A percentile compares a stretch with the other conserved stretches of the same genome.
Evolutionary conservation across 2,888 invertebrate genomes (phyloP).

Genomic region (Scaptomyza parva): DNA sequence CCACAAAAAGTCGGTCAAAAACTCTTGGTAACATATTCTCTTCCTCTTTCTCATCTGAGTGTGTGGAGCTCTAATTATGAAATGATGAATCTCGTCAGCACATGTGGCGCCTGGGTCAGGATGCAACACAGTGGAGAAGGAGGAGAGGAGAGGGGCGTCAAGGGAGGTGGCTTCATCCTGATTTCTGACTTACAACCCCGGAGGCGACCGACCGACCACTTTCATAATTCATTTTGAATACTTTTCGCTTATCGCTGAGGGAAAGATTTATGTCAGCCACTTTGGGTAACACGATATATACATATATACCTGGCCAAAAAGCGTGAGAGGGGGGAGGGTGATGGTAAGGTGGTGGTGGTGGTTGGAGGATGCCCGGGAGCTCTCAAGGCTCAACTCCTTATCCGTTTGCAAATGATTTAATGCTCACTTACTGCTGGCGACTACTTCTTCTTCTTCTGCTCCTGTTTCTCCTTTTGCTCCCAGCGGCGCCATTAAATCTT

Average conservation of each 20-base stretch:
- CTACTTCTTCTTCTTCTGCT: background rate
- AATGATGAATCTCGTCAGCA: conserved; percentile 75
- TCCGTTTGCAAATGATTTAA: conserved; percentile 72
- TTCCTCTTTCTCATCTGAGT: conserved; percentile 7
- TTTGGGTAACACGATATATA: conserved; percentile 71
- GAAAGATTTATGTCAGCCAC: conserved; percentile 69
- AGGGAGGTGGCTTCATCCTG: background rate
- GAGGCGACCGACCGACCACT: conserved; percentile 34
- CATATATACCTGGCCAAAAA: conserved; percentile 46
- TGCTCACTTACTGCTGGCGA: conserved; percentile 65
- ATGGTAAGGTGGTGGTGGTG: conserved; percentile 12
- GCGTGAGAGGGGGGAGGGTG: background rate
- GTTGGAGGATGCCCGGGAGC: background rate
- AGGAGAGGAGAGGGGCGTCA: background rate
- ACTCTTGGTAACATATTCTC: conserved; percentile 26
- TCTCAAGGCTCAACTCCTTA: conserved; percentile 65
- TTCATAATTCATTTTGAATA: conserved; percentile 78
- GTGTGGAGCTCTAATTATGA: conserved; percentile 71
- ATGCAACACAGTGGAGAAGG: background rate
- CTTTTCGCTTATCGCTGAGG: conserved; percentile 75
- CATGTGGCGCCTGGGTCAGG: conserved; percentile 50
- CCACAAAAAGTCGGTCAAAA: conserved; percentile 76
- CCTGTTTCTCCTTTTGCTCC: conserved; percentile 42
- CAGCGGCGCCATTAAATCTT: conserved; percentile 77
- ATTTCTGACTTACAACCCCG: conserved; percentile 9